A percentile compares a stretch with the other conserved stretches of the same genome.
phyloP scores from a whole-genome alignment of 2,797 vertebrate genomes.

The Parauchenoglanis ngamensis region DNA sequence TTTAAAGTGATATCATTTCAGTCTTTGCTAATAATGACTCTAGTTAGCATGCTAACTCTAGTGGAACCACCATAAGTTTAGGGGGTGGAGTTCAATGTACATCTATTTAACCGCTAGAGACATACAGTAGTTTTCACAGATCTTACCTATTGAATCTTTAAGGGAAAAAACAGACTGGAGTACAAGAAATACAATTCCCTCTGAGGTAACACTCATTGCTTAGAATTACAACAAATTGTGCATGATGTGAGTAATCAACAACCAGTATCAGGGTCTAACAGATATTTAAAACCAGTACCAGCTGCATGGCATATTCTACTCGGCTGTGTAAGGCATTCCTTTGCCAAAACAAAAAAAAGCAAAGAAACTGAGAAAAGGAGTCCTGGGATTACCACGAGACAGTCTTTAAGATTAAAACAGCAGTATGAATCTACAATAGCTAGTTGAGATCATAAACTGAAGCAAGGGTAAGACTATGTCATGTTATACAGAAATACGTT shows the following conservation, averaged over 20 bases:
- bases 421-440: neutral
- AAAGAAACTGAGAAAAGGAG: no score
- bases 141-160: neutral
- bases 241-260: neutral
- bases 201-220: neutral
- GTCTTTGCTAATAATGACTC: neutral
- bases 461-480: neutral
- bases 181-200: neutral
- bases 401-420: neutral
- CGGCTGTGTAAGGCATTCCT: neutral
- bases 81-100: neutral
- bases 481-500: constrained; percentile 15
- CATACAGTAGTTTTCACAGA: neutral
- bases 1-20: neutral
- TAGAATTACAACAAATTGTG: neutral
- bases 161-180: neutral
- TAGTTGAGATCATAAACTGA: no score
- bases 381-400: neutral
- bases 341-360: neutral
- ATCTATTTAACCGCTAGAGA: neutral
- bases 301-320: neutral
- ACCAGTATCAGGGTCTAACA: neutral
- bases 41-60: neutral
- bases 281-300: neutral
- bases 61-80: neutral